Base-by-base conservation (phyloP, 2,113 vertebrate genomes). In the Pituophis catenifer region DNA sequence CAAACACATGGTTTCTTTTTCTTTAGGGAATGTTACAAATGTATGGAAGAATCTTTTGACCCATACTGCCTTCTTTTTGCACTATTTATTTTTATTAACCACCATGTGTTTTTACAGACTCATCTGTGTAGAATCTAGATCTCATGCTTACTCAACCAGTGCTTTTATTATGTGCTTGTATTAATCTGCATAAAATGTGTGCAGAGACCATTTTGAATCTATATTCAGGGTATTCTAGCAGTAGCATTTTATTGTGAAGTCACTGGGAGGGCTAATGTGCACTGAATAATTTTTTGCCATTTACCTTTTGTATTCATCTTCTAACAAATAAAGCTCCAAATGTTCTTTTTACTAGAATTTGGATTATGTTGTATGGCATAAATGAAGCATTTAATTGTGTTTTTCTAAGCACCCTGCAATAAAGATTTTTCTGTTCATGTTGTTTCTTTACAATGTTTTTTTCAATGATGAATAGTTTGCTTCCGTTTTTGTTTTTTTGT, bases 381-480 rank as follows among this genome's bases (percentile, higher is more conserved):
- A 95, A 92, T 91, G 95, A 97, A 96, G 95, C 97, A 96, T 96
- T 95, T 97, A 96, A 97, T 97, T 96, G 95, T 96, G 94, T 97
- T 97, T 97, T 96, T 94, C 90, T 96, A 96, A 95, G 93, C 95
- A 93, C 90, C 93, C 24, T 89, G 86, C 94, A 94, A 96, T 96
- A 96, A 94, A 97, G 54, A 92, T 23, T 52, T 91, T 95, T 94
- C 91, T 88, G 91, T 59, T 94, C 94, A 96, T 96, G 9, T 96
- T 90, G 24, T 95, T 96, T 95, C 95, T 93, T 86, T 90, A 95
- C 94, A 94, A 91, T 33, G 29, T 96, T 96, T 97, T 59, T 96
- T 97, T 95, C 94, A 90, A 92, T 96, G 0, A 93, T 89, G 57
- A 93, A 9, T 1, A 85, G 29, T 94, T 94, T 95, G 38, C 50